phyloP scores from a whole-genome alignment of 2,113 vertebrate species.

The Mionectes macconnelli region DNA sequence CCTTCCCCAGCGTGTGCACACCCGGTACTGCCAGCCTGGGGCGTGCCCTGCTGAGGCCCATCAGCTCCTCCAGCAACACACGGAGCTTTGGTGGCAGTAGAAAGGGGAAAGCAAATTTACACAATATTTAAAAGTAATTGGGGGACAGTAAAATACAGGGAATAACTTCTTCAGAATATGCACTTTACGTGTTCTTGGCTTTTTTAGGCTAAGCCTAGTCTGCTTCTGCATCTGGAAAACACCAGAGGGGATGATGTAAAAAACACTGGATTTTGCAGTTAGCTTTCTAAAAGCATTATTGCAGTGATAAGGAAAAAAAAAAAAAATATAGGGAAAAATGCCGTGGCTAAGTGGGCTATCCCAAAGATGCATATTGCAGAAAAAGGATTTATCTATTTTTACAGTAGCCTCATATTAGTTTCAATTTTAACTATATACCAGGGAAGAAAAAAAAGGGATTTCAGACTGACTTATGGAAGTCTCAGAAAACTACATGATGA shows the following conservation, averaged over 20 bases:
- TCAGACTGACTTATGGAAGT: background rate
- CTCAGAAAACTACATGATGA: background rate
- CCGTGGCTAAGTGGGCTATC: background rate
- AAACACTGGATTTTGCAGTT: background rate
- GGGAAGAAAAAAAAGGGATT: background rate
- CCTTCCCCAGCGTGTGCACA: fast-evolving
- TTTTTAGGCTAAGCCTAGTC: background rate
- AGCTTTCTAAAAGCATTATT: background rate
- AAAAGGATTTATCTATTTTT: background rate
- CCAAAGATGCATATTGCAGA: background rate
- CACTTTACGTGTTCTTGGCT: background rate
- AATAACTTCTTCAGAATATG: background rate
- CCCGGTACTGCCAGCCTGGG: background rate
- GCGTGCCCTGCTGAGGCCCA: fast-evolving
- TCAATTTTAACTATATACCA: background rate
- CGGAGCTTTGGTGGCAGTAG: background rate
- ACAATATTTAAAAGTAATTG: background rate
- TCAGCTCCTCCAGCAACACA: background rate
- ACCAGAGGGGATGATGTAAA: background rate
- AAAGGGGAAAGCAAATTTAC: background rate
- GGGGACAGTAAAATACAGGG: background rate
- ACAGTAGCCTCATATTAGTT: background rate
- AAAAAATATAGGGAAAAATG: background rate
- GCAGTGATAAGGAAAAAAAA: background rate
- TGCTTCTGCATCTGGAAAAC: background rate